Percentiles rank a stretch among this genome's conserved stretches.
phyloP scores from a whole-genome alignment of 1,140 invertebrate genomes.

The Drosophila pectinifera region DNA sequence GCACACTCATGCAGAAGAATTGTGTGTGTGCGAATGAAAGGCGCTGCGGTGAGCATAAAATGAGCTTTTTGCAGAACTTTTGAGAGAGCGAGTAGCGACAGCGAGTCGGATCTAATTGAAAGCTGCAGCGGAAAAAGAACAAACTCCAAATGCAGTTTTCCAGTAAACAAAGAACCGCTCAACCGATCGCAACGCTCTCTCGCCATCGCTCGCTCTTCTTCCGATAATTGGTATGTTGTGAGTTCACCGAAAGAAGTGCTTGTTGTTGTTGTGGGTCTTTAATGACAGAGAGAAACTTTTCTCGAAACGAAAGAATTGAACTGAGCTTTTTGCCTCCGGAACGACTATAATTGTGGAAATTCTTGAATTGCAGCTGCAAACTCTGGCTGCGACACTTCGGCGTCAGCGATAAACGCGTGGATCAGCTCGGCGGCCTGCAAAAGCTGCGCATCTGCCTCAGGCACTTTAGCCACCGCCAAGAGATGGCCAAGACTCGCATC shows the following conservation, averaged over 20 bases:
- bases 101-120: conserved; percentile 72
- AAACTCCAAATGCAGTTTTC: conserved; percentile 69
- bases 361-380: conserved; percentile 62
- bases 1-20: background rate
- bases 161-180: conserved; percentile 78
- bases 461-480: conserved; percentile 63
- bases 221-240: conserved; percentile 30
- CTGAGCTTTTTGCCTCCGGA: conserved; percentile 1
- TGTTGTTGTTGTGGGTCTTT: background rate
- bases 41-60: conserved; percentile 27
- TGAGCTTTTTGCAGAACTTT: conserved; percentile 53
- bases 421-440: conserved; percentile 65
- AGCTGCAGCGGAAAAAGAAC: conserved; percentile 69
- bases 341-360: conserved; percentile 3
- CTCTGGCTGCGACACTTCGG: conserved; percentile 68
- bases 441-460: conserved; percentile 74
- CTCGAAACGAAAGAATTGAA: conserved; percentile 1
- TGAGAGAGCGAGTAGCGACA: conserved; percentile 33
- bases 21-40: conserved; percentile 6
- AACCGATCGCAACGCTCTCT: conserved; percentile 67
- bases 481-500: conserved; percentile 82
- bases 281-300: conserved; percentile 5
- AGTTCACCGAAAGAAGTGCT: background rate
- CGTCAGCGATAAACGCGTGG: conserved; percentile 54
- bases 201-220: background rate